These are phyloP conservation scores for Phrynosoma blainvillii DNA, from an alignment of 2,113 vertebrate genomes.

Conservation along the genomic window DNA sequence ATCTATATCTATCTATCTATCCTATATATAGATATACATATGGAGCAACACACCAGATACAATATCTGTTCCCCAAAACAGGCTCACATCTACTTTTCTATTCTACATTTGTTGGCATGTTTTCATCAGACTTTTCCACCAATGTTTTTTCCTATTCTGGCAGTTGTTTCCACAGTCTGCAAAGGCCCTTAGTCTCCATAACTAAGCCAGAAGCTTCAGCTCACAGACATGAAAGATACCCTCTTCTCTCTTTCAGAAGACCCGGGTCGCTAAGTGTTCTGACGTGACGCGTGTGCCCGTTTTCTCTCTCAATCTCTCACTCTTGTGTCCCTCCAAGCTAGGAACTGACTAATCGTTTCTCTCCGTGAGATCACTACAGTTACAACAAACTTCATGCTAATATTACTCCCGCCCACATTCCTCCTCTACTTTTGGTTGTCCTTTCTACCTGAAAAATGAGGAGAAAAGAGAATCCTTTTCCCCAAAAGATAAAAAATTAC, in stretches of 20 bases:
- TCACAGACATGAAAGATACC: neutral
- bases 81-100: conserved; percentile 8
- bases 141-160: neutral
- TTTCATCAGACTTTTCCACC: neutral
- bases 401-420: no score
- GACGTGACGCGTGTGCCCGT: neutral
- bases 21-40: neutral
- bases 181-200: neutral
- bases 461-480: no score
- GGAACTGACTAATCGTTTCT: no score
- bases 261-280: neutral
- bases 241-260: neutral
- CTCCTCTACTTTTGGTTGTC: no score
- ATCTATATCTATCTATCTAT: no score
- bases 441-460: no score
- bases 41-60: neutral
- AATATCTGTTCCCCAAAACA: neutral
- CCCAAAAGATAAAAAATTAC: no score
- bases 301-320: neutral
- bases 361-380: no score
- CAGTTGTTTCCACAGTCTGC: neutral
- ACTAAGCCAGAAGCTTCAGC: neutral
- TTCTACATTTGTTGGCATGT: no score
- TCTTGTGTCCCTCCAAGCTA: no score
- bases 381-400: no score